A percentile compares a stretch with the other conserved stretches of the same genome.
Evolutionary conservation across 2,797 vertebrate genomes (phyloP).

Genomic region (Psittacula echo): DNA sequence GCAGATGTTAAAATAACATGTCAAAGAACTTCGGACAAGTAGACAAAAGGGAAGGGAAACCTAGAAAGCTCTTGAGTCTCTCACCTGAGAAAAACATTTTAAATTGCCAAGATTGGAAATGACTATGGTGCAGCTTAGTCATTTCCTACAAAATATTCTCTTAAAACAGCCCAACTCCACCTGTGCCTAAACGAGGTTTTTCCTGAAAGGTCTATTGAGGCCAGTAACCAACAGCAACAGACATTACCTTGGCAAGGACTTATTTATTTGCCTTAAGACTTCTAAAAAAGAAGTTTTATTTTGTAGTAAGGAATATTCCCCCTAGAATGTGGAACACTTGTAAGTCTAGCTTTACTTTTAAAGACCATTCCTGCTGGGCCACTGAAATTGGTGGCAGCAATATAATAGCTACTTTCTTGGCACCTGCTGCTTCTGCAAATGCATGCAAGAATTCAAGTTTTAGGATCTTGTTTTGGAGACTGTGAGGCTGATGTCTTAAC

Average conservation of each 20-base stretch:
- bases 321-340: neutral
- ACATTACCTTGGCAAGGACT: neutral
- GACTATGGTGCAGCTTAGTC: neutral
- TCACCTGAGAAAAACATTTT: neutral
- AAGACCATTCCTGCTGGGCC: slow-evolving; percentile 24
- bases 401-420: neutral
- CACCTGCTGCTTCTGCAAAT: neutral
- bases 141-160: neutral
- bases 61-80: neutral
- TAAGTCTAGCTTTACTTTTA: neutral
- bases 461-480: neutral
- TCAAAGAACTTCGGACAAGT: neutral
- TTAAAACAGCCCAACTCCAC: neutral
- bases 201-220: neutral
- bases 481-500: neutral
- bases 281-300: slow-evolving; percentile 5
- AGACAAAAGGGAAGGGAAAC: neutral
- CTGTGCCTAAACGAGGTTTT: neutral
- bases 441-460: neutral
- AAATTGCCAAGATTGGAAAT: neutral
- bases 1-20: rapidly evolving
- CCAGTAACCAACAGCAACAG: neutral
- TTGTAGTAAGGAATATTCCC: neutral
- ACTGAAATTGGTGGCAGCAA: slow-evolving; percentile 18
- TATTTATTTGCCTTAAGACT: neutral